A percentile compares a stretch with the other conserved stretches of the same genome.
phyloP scores from a whole-genome alignment of 2,113 vertebrate species.

The Triplophysa tibetana region DNA sequence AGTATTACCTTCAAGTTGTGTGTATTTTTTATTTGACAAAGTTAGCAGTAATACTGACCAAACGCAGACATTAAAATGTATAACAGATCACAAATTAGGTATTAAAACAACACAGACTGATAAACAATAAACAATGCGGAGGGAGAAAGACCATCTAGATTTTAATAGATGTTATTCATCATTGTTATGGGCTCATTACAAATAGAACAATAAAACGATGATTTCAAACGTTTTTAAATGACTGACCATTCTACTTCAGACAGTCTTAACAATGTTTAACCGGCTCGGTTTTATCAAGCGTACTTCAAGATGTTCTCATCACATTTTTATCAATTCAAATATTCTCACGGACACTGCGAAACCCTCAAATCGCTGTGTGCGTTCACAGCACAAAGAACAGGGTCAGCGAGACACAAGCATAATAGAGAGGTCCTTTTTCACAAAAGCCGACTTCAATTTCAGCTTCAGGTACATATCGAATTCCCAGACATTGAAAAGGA shows the following conservation, averaged over 20 bases:
- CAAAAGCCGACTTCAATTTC: neutral
- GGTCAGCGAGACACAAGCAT: neutral
- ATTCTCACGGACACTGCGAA: neutral
- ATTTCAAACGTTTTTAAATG: neutral
- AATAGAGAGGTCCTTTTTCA: neutral
- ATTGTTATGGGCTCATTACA: neutral
- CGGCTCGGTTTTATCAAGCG: neutral
- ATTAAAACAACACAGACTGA: no score
- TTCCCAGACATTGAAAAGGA: constrained; percentile 9
- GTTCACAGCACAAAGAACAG: constrained; percentile 13
- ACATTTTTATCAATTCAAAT: neutral
- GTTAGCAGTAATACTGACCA: no score
- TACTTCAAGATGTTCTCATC: constrained; percentile 13
- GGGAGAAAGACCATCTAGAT: no score
- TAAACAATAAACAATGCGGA: no score
- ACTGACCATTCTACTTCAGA: neutral
- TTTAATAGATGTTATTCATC: no score
- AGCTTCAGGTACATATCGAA: constrained; percentile 13
- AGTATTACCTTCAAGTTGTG: no score
- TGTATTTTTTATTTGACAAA: no score
- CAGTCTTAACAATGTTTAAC: neutral
- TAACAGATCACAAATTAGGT: no score
- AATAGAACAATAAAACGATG: neutral
- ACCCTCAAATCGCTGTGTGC: neutral
- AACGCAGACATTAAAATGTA: no score